A percentile compares a stretch with the other conserved stretches of the same genome.
phyloP scores from a whole-genome alignment of 2,797 vertebrate genomes.

The Merluccius polli region DNA sequence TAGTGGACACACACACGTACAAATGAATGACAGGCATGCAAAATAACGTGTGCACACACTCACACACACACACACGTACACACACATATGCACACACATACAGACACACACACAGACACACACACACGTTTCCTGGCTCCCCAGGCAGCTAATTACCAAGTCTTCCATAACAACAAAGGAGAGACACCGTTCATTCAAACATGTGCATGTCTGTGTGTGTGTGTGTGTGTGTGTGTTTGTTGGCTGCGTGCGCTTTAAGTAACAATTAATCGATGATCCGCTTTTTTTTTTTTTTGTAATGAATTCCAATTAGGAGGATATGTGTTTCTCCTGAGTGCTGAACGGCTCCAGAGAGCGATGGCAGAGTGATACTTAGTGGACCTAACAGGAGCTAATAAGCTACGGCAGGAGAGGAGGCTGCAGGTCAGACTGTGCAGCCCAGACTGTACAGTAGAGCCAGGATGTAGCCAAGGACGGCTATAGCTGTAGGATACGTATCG shows the following conservation, averaged over 20 bases:
- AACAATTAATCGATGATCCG: neutral
- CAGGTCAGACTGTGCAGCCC: neutral
- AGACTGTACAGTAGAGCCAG: too few relatives aligned
- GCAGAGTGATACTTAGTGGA: neutral
- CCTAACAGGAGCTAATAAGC: neutral
- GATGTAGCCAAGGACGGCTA: neutral
- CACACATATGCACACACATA: constrained; percentile 17
- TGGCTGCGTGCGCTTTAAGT: neutral
- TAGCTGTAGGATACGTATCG: neutral
- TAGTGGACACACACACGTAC: constrained; percentile 18
- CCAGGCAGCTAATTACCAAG: constrained; percentile 56
- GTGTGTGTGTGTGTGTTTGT: constrained; percentile 18
- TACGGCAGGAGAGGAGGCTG: neutral
- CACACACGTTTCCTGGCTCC: constrained; percentile 46
- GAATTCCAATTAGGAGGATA: neutral
- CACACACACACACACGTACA: neutral
- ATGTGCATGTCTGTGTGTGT: constrained; percentile 28
- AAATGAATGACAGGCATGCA: neutral
- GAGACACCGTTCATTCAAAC: constrained; percentile 49
- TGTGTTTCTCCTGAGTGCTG: neutral
- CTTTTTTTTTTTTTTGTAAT: neutral
- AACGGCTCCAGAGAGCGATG: constrained; percentile 16
- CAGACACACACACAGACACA: constrained; percentile 27
- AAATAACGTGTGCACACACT: neutral
- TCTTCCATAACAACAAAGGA: constrained; percentile 48